A percentile compares a stretch with the other conserved stretches of the same genome.
Evolutionary conservation across 1,140 invertebrate species (phyloP).

Genomic region (Drosophila eugracilis): DNA sequence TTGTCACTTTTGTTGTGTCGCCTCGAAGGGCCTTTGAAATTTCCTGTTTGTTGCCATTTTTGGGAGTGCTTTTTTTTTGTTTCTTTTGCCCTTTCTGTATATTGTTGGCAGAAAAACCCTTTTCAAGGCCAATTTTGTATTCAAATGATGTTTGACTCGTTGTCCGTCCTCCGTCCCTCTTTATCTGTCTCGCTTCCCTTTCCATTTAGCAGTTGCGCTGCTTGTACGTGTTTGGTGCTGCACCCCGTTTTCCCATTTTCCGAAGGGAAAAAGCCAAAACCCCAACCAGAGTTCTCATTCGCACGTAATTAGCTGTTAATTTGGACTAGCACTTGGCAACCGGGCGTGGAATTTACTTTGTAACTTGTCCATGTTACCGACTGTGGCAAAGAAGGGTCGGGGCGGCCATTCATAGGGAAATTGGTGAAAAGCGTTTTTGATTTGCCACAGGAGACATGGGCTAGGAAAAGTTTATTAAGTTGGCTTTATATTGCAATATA

Average conservation of each 20-base stretch:
- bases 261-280: slow-evolving; percentile 22
- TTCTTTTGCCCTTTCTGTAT: too few relatives aligned
- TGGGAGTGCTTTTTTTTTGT: slow-evolving; percentile 28
- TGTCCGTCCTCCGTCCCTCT: slow-evolving; percentile 14
- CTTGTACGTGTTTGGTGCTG: slow-evolving; percentile 41
- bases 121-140: slow-evolving; percentile 77
- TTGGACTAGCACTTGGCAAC: slow-evolving; percentile 57
- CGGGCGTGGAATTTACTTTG: slow-evolving; percentile 62
- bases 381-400: not conserved
- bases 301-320: slow-evolving; percentile 79
- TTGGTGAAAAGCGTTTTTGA: slow-evolving; percentile 13
- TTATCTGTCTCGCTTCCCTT: slow-evolving; percentile 8
- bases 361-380: slow-evolving; percentile 35
- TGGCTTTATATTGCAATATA: not conserved
- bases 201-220: slow-evolving; percentile 44
- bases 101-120: slow-evolving; percentile 49
- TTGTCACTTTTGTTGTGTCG: slow-evolving; percentile 70
- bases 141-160: slow-evolving; percentile 77
- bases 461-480: slow-evolving; percentile 13
- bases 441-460: slow-evolving; percentile 28
- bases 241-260: slow-evolving; percentile 13
- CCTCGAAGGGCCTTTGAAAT: slow-evolving; percentile 36
- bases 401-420: slow-evolving; percentile 21
- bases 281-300: slow-evolving; percentile 54
- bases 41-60: slow-evolving; percentile 26